phyloP scores from a whole-genome alignment of 2,888 invertebrate genomes.

The Cryptops parisi region DNA sequence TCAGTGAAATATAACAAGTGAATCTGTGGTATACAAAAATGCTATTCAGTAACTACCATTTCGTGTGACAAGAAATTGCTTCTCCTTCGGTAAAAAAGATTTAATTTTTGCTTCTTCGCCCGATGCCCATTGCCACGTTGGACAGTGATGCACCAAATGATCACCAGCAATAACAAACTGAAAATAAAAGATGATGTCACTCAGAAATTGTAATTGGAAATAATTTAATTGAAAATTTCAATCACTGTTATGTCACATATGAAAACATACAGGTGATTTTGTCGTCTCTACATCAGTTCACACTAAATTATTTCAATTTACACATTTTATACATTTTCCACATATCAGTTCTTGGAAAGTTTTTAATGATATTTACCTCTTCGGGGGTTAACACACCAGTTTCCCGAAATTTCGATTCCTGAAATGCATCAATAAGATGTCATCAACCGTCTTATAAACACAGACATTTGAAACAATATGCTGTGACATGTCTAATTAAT shows the following conservation, averaged over 20 bases:
- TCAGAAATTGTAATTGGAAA: neutral
- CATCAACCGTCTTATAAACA: no score
- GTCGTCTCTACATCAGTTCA: neutral
- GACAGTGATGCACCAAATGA: slow-evolving; percentile 96
- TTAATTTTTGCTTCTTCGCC: slow-evolving; percentile 83
- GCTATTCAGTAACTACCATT: slow-evolving; percentile 44
- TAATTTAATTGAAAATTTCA: neutral
- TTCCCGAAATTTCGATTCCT: slow-evolving; percentile 95
- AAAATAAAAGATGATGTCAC: slow-evolving; percentile 14
- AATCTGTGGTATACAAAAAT: slow-evolving; percentile 9
- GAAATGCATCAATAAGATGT: slow-evolving; percentile 14
- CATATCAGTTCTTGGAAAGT: no score
- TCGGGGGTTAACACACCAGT: slow-evolving; percentile 98
- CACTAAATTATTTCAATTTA: neutral
- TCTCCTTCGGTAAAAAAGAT: slow-evolving; percentile 79
- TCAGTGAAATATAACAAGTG: neutral
- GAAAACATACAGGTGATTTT: no score
- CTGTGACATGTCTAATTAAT: no score
- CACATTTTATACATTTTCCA: no score
- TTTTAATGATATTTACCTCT: slow-evolving; percentile 45
- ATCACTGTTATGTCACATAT: no score
- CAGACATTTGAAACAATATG: no score
- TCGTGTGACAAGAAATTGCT: slow-evolving; percentile 91
- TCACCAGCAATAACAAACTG: slow-evolving; percentile 94
- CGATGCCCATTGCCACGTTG: slow-evolving; percentile 90